Evolutionary conservation across 2,113 vertebrate genomes (phyloP).

Genomic region (Etheostoma spectabile): DNA sequence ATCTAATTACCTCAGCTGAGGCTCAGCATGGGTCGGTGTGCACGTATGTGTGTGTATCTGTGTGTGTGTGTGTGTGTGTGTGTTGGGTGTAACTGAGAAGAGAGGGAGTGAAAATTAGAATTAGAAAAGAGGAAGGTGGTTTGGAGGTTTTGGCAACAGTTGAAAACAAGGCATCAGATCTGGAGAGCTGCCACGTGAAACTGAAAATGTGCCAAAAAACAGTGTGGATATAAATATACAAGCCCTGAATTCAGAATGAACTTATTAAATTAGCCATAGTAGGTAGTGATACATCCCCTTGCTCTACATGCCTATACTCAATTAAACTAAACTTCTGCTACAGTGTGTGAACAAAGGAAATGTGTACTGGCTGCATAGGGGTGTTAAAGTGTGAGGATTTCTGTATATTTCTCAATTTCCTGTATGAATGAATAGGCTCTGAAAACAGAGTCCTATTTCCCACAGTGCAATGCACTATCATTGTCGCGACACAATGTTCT

Average conservation of each 20-base stretch:
- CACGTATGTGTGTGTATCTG: conserved; percentile 41
- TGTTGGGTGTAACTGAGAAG: conserved; percentile 57
- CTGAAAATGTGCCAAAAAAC: conserved; percentile 55
- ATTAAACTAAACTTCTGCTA: conserved; percentile 27
- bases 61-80: conserved; percentile 40
- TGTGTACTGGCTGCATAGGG: conserved; percentile 44
- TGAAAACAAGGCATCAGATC: conserved; percentile 71
- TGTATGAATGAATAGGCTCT: conserved; percentile 56
- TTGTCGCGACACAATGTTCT: conserved; percentile 63
- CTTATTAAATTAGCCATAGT: conserved; percentile 56
- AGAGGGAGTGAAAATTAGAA: conserved; percentile 69
- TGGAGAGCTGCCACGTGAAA: conserved; percentile 65
- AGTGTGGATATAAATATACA: conserved; percentile 51
- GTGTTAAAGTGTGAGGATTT: conserved; percentile 44
- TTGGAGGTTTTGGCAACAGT: conserved; percentile 76
- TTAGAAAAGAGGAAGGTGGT: conserved; percentile 74
- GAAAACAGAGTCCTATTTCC: conserved; percentile 60
- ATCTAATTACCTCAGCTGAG: conserved; percentile 79
- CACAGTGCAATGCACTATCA: conserved; percentile 60
- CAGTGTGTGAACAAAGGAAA: conserved; percentile 64
- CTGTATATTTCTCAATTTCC: conserved; percentile 68
- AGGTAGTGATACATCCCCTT: conserved; percentile 25
- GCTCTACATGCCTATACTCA: conserved; percentile 25
- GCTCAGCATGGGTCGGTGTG: conserved; percentile 73
- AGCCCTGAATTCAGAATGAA: conserved; percentile 41